Evolutionary conservation across 2,888 invertebrate genomes (phyloP), one percentile per base, ranked within the genome.

Genomic region (Nemoura dubitans): DNA sequence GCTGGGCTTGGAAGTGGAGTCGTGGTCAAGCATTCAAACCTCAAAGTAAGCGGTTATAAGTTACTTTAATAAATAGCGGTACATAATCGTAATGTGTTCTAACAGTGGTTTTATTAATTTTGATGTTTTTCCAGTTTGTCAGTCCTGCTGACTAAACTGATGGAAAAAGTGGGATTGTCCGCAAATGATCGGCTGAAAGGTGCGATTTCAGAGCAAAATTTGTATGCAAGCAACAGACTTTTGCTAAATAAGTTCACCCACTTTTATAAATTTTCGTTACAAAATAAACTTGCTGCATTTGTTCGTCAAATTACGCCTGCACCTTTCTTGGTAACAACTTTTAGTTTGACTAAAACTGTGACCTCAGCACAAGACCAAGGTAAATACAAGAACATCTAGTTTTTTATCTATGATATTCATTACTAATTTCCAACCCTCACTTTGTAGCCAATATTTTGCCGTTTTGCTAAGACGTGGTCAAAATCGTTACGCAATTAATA

Each of bases 31-130:
- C 27, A n/a, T 30, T 30, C 59, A 59, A 59, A 21, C 59, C 2
- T 28, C 81, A 30, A 81, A 30, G 81, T 81, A 29, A 81, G 81
- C 59, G 3, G 59, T 59, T 78, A n/a, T 30, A 28, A 81, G 5
- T 78, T 29, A n/a, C n/a, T n/a, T n/a, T n/a, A n/a, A n/a, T n/a
- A n/a, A n/a, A n/a, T n/a, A n/a, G n/a, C n/a, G n/a, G n/a, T n/a
- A n/a, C n/a, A n/a, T n/a, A n/a, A n/a, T n/a, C n/a, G n/a, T n/a
- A n/a, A n/a, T n/a, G n/a, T n/a, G n/a, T n/a, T n/a, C n/a, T n/a
- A n/a, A 16, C 26, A 7, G 26, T 7, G 59, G 2, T 21, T 59
- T 59, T 59, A 21, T 14, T 59, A 59, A 59, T 21, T 59, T 59
- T 7, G 2, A 59, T 59, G 3, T 78, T 78, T 78, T 78, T 78